Evolutionary conservation across 2,797 vertebrate species (phyloP).

Genomic region (Florisuga fusca): DNA sequence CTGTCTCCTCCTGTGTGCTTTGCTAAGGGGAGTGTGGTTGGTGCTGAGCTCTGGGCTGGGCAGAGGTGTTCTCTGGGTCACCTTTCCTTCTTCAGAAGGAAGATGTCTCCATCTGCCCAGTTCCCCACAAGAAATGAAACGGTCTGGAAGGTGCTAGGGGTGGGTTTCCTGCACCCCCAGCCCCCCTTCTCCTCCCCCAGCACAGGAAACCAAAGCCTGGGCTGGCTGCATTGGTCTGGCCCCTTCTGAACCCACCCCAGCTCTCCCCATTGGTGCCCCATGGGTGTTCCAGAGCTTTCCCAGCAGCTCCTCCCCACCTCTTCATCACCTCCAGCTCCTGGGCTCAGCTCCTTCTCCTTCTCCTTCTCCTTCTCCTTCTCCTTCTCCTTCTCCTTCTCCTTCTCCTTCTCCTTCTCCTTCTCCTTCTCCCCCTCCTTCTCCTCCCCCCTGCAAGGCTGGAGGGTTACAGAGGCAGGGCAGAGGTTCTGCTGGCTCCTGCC

Average conservation of each 20-base stretch:
- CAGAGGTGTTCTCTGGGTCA: not conserved
- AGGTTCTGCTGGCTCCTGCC: not conserved
- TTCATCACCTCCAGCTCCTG: not conserved
- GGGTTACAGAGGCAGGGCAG: accelerated
- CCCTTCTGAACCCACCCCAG: accelerated
- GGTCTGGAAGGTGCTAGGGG: accelerated
- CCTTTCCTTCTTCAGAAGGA: not conserved
- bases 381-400: no score
- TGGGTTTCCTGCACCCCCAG: not conserved
- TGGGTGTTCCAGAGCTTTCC: not conserved
- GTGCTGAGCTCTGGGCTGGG: not conserved
- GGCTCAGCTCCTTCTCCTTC: no score
- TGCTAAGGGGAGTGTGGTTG: not conserved
- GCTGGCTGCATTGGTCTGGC: not conserved
- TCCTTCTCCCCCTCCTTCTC: no score
- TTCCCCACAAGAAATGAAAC: not conserved
- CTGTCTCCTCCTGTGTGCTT: not conserved
- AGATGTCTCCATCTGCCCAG: no score
- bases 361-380: no score
- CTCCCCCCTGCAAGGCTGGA: not conserved
- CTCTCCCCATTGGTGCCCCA: not conserved
- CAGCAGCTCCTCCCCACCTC: not conserved
- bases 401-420: no score
- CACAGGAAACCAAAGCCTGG: not conserved
- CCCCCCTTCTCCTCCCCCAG: accelerated